Base-by-base conservation (phyloP, 2,888 invertebrate species). In the Drosophila mimica region DNA sequence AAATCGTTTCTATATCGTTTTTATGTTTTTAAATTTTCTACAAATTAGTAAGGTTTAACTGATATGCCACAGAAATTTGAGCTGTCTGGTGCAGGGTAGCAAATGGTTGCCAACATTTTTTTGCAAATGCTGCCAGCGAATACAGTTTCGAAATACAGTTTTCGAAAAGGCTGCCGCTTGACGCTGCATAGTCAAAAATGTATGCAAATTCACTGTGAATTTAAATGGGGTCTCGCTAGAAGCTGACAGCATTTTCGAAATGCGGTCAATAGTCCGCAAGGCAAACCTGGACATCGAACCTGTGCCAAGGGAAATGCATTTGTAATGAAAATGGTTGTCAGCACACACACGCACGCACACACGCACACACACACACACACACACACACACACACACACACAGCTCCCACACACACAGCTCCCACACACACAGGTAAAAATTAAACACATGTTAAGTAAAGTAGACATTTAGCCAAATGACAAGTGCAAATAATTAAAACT, bases 181-280 rank as follows among this genome's bases (percentile, higher is more conserved):
- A 25, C 56, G 64, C 49, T 51, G 33, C 56, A 43, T 46, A 38
- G 43, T 52, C 34, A 28, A 53, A 77, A 76, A 81, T 88, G 66
- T 83, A 88, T 87, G 90, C 89, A 88, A 80, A 88, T 86, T 86
- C 90, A 86, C 82, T 76, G 75, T 70, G 76, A 81, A 86, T 87
- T 90, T 81, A 77, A 90, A 81, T 83, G 38, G 38, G 74, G 70
- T 52, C 31, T 20, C 40, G 65, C 64, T 56, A 43, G 71, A 53
- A 62, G 38, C 61, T 53, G 56, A 54, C 56, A 52, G 65, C 68
- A 60, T 72, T 61, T 83, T 76, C 67, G 53, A 62, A 79, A 77
- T 86, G 88, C 88, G 90, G 90, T 85, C 86, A 86, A 80, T 76
- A 78, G 80, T 84, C 87, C 83, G 62, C 70, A 48, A 43, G 36